A percentile compares a stretch with the other conserved stretches of the same genome.
Conservation (phyloP, 1,140 invertebrate species). For the Probaryconus sp. region DNA sequence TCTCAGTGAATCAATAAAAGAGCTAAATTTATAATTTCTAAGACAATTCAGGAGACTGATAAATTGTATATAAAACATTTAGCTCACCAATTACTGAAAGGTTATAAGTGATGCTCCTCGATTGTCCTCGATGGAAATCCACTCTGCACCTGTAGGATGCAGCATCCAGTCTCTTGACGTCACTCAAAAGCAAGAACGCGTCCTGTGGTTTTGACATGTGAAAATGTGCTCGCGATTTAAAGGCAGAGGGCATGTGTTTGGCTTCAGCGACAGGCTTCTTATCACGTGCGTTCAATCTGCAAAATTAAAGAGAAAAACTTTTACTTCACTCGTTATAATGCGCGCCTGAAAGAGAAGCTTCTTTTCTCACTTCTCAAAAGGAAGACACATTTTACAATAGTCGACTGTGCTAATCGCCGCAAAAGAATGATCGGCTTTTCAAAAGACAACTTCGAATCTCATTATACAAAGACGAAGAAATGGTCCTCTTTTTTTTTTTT, state of each 20-base stretch:
- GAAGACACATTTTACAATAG: not conserved
- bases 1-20: no score
- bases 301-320: conserved; percentile 72
- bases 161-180: conserved; percentile 89
- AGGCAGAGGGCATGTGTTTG: conserved; percentile 87
- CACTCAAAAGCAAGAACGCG: conserved; percentile 86
- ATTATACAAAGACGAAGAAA: conserved; percentile 4
- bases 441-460: conserved; percentile 9
- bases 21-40: no score
- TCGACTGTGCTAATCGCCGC: not conserved
- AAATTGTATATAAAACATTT: no score
- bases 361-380: no score
- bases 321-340: no score
- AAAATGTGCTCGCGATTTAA: conserved; percentile 89
- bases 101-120: conserved; percentile 91
- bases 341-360: no score
- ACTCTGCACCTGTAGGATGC: conserved; percentile 92
- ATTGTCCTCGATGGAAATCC: conserved; percentile 92
- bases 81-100: conserved; percentile 93
- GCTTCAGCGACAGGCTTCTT: conserved; percentile 85
- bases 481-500: conserved; percentile 13
- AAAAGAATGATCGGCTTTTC: conserved; percentile 3
- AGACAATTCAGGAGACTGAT: no score
- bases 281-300: conserved; percentile 88
- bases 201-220: conserved; percentile 82